Evolutionary conservation across 1,140 invertebrate species (phyloP).

Genomic region (Drosophila truncata): DNA sequence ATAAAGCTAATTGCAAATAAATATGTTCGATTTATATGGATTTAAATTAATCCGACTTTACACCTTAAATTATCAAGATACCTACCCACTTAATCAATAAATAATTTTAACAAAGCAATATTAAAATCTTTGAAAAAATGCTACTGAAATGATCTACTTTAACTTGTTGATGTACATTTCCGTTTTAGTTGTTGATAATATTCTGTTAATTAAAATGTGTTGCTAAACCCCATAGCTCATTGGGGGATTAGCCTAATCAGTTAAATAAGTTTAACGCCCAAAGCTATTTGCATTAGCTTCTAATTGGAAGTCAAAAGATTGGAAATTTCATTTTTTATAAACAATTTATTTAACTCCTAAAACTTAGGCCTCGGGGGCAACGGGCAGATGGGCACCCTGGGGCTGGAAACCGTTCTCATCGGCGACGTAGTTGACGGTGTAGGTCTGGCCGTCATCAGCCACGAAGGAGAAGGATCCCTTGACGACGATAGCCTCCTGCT

Average conservation of each 20-base stretch:
- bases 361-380: constrained; percentile 82
- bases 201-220: no score
- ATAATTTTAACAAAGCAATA: no score
- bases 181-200: no score
- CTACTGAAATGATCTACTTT: no score
- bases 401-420: constrained; percentile 90
- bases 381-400: constrained; percentile 87
- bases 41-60: not conserved
- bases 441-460: constrained; percentile 50
- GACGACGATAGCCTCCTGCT: constrained; percentile 51
- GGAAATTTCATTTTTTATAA: constrained; percentile 23
- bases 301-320: not conserved
- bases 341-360: constrained; percentile 52
- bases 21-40: not conserved
- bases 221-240: no score
- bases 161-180: no score
- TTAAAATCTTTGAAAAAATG: no score
- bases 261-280: no score
- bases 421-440: constrained; percentile 58
- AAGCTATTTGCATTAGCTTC: not conserved
- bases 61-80: no score
- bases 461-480: constrained; percentile 45
- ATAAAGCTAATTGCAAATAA: not conserved
- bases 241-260: no score
- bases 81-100: no score